These are phyloP conservation scores for Cirrhinus mrigala DNA, from an alignment of 2,797 vertebrate genomes.

Conservation along the genomic window DNA sequence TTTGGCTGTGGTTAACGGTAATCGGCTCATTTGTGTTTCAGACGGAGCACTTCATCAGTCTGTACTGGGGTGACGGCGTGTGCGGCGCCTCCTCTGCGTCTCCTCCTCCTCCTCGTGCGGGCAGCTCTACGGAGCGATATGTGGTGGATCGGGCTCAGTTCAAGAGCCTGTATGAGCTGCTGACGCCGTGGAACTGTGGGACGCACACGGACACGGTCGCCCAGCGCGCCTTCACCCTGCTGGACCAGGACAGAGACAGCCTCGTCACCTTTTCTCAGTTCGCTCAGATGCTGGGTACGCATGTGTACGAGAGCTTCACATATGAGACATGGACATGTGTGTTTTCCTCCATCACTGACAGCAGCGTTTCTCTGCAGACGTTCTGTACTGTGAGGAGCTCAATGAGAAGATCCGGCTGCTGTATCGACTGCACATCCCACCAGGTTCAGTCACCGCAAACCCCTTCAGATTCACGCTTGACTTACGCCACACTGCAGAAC, in stretches of 20 bases:
- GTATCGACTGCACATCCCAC: slow-evolving; percentile 92
- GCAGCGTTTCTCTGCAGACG: slow-evolving; percentile 75
- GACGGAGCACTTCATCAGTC: slow-evolving; percentile 90
- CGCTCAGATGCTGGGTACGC: slow-evolving; percentile 85
- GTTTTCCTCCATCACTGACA: neutral
- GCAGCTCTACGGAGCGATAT: slow-evolving; percentile 87
- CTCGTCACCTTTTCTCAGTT: slow-evolving; percentile 89
- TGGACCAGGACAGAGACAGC: slow-evolving; percentile 85
- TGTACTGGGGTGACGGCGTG: slow-evolving; percentile 87
- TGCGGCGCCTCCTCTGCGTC: neutral
- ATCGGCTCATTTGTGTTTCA: slow-evolving; percentile 57
- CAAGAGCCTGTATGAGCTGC: slow-evolving; percentile 84
- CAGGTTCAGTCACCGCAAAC: slow-evolving; percentile 78
- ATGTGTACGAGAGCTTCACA: neutral
- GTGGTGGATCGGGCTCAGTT: slow-evolving; percentile 90
- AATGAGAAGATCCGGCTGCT: slow-evolving; percentile 92
- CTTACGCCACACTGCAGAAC: neutral
- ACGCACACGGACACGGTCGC: slow-evolving; percentile 84
- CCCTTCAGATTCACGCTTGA: neutral
- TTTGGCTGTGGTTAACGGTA: too few relatives aligned
- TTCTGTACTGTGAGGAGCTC: slow-evolving; percentile 93
- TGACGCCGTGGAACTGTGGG: slow-evolving; percentile 86
- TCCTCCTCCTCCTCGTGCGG: neutral
- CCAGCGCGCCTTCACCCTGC: slow-evolving; percentile 87
- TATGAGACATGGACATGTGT: neutral